phyloP scores from a whole-genome alignment of 2,888 invertebrate species.

The Diarsia rubi region DNA sequence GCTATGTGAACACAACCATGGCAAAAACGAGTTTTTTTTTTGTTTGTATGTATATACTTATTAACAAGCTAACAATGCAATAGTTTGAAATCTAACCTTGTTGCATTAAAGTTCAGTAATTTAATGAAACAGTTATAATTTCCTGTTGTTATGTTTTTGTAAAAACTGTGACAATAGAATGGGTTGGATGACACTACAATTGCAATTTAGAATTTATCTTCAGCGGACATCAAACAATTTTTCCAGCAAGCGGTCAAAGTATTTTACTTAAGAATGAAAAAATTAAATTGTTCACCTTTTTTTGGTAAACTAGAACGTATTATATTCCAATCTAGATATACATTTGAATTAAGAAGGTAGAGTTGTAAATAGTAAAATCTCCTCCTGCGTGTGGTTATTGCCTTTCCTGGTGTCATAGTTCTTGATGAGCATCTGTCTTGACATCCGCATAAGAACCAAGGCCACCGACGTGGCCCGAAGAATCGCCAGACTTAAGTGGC shows the following conservation, averaged over 20 bases:
- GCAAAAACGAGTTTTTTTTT: too few species aligned
- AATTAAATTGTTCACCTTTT: too few species aligned
- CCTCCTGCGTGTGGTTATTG: too few species aligned
- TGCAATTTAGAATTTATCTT: background rate
- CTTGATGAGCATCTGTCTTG: too few species aligned
- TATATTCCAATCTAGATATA: too few species aligned
- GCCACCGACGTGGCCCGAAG: too few species aligned
- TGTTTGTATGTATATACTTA: background rate
- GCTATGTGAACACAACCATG: too few species aligned
- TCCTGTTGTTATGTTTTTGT: background rate
- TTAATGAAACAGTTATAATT: background rate
- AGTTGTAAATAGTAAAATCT: too few species aligned
- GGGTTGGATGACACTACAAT: background rate
- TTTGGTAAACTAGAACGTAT: background rate
- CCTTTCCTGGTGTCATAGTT: too few species aligned
- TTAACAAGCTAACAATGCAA: background rate
- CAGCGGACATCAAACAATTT: background rate
- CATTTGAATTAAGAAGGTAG: too few species aligned
- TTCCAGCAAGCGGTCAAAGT: background rate
- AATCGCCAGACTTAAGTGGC: too few species aligned
- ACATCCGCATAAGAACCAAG: too few species aligned
- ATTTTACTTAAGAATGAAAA: background rate
- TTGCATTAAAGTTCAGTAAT: background rate
- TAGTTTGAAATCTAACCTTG: constrained; percentile 6
- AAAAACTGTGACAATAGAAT: constrained; percentile 2